These are phyloP conservation scores for Astreopora myriophthalma DNA, from an alignment of 64 coral and sea anemone species.

Conservation along the genomic window DNA sequence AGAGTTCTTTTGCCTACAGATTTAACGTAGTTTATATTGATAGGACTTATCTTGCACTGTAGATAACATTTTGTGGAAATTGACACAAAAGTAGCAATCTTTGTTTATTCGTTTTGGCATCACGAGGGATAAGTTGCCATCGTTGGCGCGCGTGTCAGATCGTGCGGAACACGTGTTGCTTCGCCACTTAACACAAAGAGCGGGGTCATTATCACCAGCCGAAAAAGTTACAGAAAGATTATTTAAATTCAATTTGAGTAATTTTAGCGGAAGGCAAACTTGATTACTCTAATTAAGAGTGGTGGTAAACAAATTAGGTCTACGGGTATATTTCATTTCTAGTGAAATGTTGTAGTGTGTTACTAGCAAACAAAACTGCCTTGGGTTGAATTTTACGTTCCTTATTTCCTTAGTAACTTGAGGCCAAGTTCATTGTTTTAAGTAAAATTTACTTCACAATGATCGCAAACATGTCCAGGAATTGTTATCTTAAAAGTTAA, in stretches of 20 bases:
- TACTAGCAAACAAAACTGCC: no score
- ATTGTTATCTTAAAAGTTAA: no score
- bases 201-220: background rate
- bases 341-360: background rate
- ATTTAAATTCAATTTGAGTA: background rate
- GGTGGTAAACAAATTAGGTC: background rate
- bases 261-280: background rate
- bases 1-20: background rate
- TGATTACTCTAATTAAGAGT: background rate
- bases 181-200: slow-evolving; percentile 4
- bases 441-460: slow-evolving; percentile 1
- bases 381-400: no score
- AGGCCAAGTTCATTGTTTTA: slow-evolving; percentile 1
- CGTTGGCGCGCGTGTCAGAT: background rate
- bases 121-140: background rate
- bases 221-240: background rate
- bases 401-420: no score
- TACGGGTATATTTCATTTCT: background rate
- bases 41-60: background rate
- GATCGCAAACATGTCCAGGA: background rate
- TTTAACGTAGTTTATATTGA: background rate
- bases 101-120: slow-evolving; percentile 42
- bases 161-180: slow-evolving; percentile 2
- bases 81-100: background rate
- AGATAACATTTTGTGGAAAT: background rate